Evolutionary conservation across 2,888 invertebrate species (phyloP), one percentile per base, ranked within the genome.

Genomic region (Nephrotoma flavescens): DNA sequence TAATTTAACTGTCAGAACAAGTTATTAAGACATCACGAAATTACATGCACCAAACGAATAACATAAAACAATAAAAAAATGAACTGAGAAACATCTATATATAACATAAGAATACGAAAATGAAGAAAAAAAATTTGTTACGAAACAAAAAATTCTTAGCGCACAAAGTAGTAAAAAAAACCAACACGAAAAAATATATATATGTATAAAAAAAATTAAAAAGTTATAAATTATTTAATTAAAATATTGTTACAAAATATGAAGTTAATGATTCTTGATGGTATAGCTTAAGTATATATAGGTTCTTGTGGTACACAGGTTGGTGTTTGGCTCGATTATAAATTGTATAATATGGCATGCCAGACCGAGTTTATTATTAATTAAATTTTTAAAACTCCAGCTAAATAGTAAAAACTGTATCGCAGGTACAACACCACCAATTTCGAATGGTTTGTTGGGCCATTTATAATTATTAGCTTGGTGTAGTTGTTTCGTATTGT

Each of bases 1-100:
- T 88, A 88, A 88, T 88, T 88, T 88, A 88, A 88, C 88, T 88
- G 88, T 88, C 88, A 88, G 87, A 88, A 87, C 87, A 87, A 88
- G 88, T 88, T 88, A 88, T 88, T 88, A 88, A 88, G 88, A 87
- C 87, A 88, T 88, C 88, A 88, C 88, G 87, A 86, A 87, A 84
- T 84, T 84, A 84, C 84, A 84, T 84, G 84, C 84, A 84, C 84
- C 84, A 42, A 84, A 84, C 42, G 41, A 84, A 84, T 42, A 84
- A 71, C 71, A 71, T 71, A 71, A 71, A 71, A 71, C 71, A 19
- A 71, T 71, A 71, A 71, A 71, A 12, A 71, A 31, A 31, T 31
- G 31, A 71, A 71, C 71, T 71, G 31, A 71, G 71, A 71, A 71
- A 71, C 71, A 71, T 71, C 71, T 71, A 31, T 31, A 31, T 31